Base-by-base conservation (phyloP, 1,140 invertebrate genomes). In the Cataglyphis hispanica region DNA sequence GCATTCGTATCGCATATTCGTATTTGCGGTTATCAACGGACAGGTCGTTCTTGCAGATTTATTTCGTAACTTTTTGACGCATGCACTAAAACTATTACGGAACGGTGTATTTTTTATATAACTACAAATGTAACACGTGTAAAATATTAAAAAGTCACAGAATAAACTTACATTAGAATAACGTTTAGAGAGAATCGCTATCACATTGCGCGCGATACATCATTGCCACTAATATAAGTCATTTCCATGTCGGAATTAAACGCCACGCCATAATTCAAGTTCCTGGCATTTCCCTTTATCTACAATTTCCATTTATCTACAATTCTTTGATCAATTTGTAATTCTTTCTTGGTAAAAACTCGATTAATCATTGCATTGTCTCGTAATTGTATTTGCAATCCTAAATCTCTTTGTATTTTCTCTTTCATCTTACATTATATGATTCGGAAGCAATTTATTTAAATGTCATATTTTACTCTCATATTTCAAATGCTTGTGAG, bases 1-100 rank as follows among this genome's bases (percentile, higher is more conserved):
- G 7, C 43, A 61, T 81, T 37, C 58, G n/a, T n/a, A 50, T 31
- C 69, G 76, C 63, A n/a, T n/a, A n/a, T n/a, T n/a, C n/a, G n/a
- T n/a, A n/a, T 81, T 70, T 8, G 27, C 34, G 76, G 27, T 66
- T 86, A 64, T 70, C 77, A 86, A 81, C n/a, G 58, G 6, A 60
- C 13, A 11, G 16, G 6, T 67, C 16, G 16, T 0, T 50, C 16
- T 50, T 50, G 46, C 43, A 11, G 11, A 16, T 3, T 19, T 50
- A 16, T 19, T 50, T 19, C 46, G 4, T 50, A 50, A 50, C 46
- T 50, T 19, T 50, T 50, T 19, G 1, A 40, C 8, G 3, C 16
- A 50, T 5, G 16, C 46, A 50, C 4, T 50, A 16, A 50, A 50
- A 19, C 5, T 50, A 50, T 50, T 19, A 5, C 16, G 2, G 19